Evolutionary conservation across 1,140 invertebrate genomes (phyloP), one percentile per base, ranked within the genome.

Genomic region (Brachionus rotundiformis): DNA sequence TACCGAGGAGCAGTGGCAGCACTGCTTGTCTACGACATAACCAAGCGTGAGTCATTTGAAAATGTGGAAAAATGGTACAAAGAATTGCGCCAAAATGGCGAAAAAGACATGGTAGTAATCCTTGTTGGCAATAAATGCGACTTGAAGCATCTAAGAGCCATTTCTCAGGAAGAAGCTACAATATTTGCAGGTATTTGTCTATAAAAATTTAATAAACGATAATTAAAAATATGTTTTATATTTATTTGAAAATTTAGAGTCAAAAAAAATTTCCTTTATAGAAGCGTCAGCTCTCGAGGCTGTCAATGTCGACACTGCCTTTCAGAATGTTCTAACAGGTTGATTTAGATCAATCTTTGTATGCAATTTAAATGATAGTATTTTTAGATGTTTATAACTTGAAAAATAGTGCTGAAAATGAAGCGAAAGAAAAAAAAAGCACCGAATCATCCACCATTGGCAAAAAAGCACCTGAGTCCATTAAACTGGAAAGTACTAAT

Each of bases 281-380:
- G 98, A 99, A 91, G 99, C 98, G 77, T 98, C 96, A 83, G 98
- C 98, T 83, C 90, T 99, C 86, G 98, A 99, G 91, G 98, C 96
- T 73, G 99, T 96, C 75, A 99, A 99, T 90, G 98, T 99, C 85
- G 97, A 99, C 91, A 94, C 94, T 85, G 98, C 98, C 89, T 99
- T 99, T 91, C 96, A 98, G 90, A 98, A 99, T 91, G 99, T 99
- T 90, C 92, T 99, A 89, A 98, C 95, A 91, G 96, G 95, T 96
- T 27, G 16, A 54, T 54, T 36, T 11, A 79, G 36, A 79, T 16
- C 23, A 54, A 13, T 54, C 29, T 23, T 8, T 7, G 13, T 10
- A 3, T 29, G 27, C 13, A 2, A 33, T 19, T 25, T 33, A 25
- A n/a, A 16, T 8, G 54, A 31, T 39, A 39, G 39, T 29, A 1